Conservation (phyloP, 2,888 invertebrate genomes). For the Alloscopus bannaensis region DNA sequence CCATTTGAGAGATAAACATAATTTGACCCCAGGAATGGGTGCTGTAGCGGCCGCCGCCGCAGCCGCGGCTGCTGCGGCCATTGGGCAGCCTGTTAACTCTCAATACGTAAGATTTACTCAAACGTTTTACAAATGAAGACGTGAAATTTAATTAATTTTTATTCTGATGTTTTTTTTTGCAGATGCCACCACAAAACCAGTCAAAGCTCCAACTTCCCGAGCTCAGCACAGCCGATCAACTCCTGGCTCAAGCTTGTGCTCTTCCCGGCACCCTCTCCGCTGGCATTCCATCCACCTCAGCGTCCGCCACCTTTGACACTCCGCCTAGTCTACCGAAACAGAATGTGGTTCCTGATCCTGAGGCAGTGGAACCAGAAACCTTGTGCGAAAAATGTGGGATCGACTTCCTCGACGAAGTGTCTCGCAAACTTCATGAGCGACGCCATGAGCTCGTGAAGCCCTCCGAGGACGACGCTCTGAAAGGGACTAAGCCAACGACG, state of each 20-base stretch:
- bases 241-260: not conserved
- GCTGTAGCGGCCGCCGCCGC: slow-evolving; percentile 72
- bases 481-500: slow-evolving; percentile 30
- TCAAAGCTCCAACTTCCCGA: slow-evolving; percentile 18
- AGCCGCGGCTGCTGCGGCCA: slow-evolving; percentile 71
- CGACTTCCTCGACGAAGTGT: slow-evolving; percentile 78
- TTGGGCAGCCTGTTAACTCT: slow-evolving; percentile 46
- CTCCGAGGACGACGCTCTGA: slow-evolving; percentile 33
- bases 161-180: slow-evolving; percentile 3
- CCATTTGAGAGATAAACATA: slow-evolving; percentile 74
- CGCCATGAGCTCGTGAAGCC: slow-evolving; percentile 75
- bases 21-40: slow-evolving; percentile 72
- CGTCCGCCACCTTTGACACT: not conserved
- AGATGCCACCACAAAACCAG: slow-evolving; percentile 35
- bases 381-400: slow-evolving; percentile 78
- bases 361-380: slow-evolving; percentile 77
- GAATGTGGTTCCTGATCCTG: slow-evolving; percentile 74
- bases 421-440: slow-evolving; percentile 77
- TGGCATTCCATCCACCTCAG: not conserved
- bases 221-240: slow-evolving; percentile 15
- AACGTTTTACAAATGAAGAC: not conserved
- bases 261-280: not conserved
- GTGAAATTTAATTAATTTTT: too few relatives aligned
- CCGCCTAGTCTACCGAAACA: not conserved
- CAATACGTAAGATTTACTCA: slow-evolving; percentile 48